phyloP scores from a whole-genome alignment of 1,140 invertebrate genomes.

The Agraylea sexmaculata region DNA sequence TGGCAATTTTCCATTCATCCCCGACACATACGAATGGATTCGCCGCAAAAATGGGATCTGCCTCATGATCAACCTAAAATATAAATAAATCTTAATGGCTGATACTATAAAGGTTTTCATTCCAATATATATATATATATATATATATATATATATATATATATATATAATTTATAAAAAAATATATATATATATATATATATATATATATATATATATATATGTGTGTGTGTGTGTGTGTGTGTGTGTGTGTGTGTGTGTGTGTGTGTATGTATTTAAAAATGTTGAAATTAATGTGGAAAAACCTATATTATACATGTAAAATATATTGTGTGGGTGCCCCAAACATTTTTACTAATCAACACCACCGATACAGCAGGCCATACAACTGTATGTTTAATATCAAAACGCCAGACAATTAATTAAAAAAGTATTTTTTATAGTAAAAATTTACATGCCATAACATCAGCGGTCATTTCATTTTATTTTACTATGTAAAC shows the following conservation, averaged over 20 bases:
- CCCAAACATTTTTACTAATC: neutral
- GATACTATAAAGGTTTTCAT: neutral
- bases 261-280: too few species aligned
- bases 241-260: too few species aligned
- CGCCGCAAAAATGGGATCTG: slow-evolving; percentile 29
- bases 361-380: neutral
- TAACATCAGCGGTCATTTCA: neutral
- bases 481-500: neutral
- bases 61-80: slow-evolving; percentile 23
- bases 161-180: slow-evolving; percentile 3
- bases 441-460: neutral
- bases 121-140: slow-evolving; percentile 2
- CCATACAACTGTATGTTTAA: neutral
- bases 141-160: slow-evolving; percentile 2
- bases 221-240: neutral
- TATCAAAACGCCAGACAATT: neutral
- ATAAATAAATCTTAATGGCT: neutral
- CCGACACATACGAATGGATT: slow-evolving; percentile 37
- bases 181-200: neutral
- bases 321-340: neutral
- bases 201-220: neutral
- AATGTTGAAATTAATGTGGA: neutral
- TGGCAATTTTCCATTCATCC: slow-evolving; percentile 38
- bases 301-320: neutral
- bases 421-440: neutral